phyloP scores from a whole-genome alignment of 2,113 vertebrate species.

The Nothobranchius furzeri region DNA sequence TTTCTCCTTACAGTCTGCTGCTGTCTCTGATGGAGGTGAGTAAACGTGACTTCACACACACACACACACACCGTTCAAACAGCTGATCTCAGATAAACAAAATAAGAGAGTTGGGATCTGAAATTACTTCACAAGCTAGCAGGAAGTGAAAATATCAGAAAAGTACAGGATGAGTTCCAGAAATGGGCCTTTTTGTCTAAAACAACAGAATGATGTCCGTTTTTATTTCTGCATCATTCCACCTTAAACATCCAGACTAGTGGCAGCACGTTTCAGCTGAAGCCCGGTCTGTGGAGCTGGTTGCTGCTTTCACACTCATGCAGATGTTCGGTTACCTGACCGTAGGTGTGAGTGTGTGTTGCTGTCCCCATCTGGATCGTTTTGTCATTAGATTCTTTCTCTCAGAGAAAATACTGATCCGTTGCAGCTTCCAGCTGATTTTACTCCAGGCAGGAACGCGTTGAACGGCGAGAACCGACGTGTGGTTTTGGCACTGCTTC shows the following conservation, averaged over 20 bases:
- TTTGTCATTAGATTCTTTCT: neutral
- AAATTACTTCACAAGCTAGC: neutral
- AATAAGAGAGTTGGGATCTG: too few relatives aligned
- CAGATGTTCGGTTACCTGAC: too few relatives aligned
- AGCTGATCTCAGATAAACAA: too few relatives aligned
- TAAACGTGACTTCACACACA: conserved; percentile 27
- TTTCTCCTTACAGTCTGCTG: conserved; percentile 92
- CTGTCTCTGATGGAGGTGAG: conserved; percentile 99
- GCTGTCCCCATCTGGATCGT: neutral
- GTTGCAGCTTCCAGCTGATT: neutral
- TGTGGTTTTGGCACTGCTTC: too few relatives aligned
- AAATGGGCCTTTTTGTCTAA: neutral
- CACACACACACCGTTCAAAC: neutral
- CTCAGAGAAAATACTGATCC: neutral
- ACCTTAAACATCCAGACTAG: neutral
- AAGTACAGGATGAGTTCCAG: neutral
- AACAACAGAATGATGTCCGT: neutral
- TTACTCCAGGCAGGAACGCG: neutral
- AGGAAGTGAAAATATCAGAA: neutral
- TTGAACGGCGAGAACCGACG: neutral
- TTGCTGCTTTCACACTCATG: too few relatives aligned
- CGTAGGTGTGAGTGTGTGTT: too few relatives aligned
- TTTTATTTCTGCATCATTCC: neutral
- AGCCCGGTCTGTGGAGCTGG: too few relatives aligned
- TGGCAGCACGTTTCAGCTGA: too few relatives aligned